A percentile compares a stretch with the other conserved stretches of the same genome.
These are phyloP conservation scores for Drosophila ercepeae DNA, from an alignment of 1,140 invertebrate species.

Conservation along the genomic window DNA sequence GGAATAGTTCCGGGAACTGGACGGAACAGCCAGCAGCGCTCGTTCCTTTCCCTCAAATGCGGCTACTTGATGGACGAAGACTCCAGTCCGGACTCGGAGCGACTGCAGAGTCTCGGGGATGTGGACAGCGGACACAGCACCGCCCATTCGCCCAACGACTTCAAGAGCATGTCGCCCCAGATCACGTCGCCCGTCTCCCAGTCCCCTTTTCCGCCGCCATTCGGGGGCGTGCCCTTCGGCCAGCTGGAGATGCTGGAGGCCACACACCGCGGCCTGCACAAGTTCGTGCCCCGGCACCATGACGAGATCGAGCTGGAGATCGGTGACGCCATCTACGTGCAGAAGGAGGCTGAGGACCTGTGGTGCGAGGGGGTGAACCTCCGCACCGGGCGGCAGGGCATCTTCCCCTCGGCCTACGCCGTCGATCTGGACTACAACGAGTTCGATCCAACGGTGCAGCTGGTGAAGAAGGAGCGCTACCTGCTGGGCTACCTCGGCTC, in stretches of 20 bases:
- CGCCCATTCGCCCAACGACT: slow-evolving; percentile 93
- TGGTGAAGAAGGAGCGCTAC: slow-evolving; percentile 94
- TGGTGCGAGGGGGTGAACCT: slow-evolving; percentile 99
- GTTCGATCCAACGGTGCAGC: slow-evolving; percentile 93
- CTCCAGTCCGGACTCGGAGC: slow-evolving; percentile 93
- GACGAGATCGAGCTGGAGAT: slow-evolving; percentile 99
- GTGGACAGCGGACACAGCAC: slow-evolving; percentile 95
- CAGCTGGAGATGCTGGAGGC: slow-evolving; percentile 95
- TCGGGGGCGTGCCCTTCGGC: slow-evolving; percentile 89
- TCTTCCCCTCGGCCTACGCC: slow-evolving; percentile 98
- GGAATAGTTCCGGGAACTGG: slow-evolving; percentile 20
- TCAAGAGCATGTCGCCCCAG: slow-evolving; percentile 92
- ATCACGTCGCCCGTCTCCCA: slow-evolving; percentile 85
- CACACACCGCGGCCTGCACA: slow-evolving; percentile 97
- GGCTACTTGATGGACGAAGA: slow-evolving; percentile 91
- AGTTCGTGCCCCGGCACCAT: slow-evolving; percentile 96
- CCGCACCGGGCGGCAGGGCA: slow-evolving; percentile 95
- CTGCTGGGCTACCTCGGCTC: slow-evolving; percentile 97
- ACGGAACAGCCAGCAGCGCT: slow-evolving; percentile 83
- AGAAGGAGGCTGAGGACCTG: slow-evolving; percentile 97
- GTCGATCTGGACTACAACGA: slow-evolving; percentile 98
- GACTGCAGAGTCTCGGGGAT: slow-evolving; percentile 89
- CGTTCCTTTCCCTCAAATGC: slow-evolving; percentile 90
- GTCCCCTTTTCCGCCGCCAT: slow-evolving; percentile 85
- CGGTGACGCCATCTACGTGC: slow-evolving; percentile 98